Base-by-base conservation (phyloP, 2,113 vertebrate genomes). In the Amazona vittata region DNA sequence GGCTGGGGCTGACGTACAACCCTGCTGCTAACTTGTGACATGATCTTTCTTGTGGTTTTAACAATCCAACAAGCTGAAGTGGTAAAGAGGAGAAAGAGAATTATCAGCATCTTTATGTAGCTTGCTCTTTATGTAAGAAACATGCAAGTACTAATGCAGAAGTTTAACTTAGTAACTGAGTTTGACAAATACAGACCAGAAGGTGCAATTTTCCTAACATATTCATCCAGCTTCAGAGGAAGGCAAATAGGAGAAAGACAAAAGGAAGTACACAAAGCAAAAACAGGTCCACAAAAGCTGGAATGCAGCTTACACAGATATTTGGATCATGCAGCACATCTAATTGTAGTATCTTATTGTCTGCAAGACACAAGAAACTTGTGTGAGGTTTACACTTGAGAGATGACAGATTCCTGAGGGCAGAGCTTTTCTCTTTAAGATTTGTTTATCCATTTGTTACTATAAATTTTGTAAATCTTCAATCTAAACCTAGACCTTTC, bases 281-380 rank as follows among this genome's bases (percentile, higher is more conserved):
- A 64, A 94, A 63, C 1, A 1, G 3, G 5, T n/a, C 15, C 2
- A 2, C 26, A 24, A 59, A 35, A 59, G 57, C 33, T 0, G 0
- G 14, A 79, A 33, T 39, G 50, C 11, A 85, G 9, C 15, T 76
- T 57, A 13, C 37, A 70, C 25, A 47, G 60, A 4, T 71, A 69
- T 31, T 73, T 83, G 39, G 35, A 55, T 75, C 26, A 50, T 5
- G 7, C 15, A 52, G 29, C 20, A 26, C 29, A 76, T 21, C 28
- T 10, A 16, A 6, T 12, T 17, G 7, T 10, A 68, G 3, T 29
- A 14, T 41, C 28, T 80, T 49, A 29, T 67, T 83, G 93, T 86
- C 75, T 53, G 15, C 63, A 73, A 73, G 18, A 55, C 24, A 55
- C 0, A 3, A 55, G 65, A 71, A 71, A 5, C 5, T 19, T 47